Base-by-base conservation (phyloP, 2,113 vertebrate genomes). In the Tachysurus fulvidraco region DNA sequence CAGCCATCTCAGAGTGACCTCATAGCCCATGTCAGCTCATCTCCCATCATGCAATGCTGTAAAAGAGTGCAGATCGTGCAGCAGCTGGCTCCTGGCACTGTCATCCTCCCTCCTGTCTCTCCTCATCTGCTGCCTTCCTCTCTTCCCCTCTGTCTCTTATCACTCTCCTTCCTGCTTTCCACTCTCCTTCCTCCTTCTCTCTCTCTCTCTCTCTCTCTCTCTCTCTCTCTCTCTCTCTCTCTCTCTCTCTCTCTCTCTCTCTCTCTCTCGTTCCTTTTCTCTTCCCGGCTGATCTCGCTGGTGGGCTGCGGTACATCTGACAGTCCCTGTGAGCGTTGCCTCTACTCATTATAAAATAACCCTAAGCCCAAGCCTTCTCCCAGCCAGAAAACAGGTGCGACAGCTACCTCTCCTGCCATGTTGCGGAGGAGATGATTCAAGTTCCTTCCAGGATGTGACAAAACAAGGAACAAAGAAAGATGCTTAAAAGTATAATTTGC, bases 331-430 rank as follows among this genome's bases (percentile, higher is more conserved):
- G 89, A 90, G 86, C 88, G 84, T 87, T 87, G 89, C 88, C 74
- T 89, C 73, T 59, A 57, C 89, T 89, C 88, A 90, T 90, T 89
- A 90, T 88, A 83, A 88, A 87, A 73, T 89, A 86, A 90, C 89
- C 89, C 88, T 81, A 44, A 81, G 87, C 89, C 84, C 80, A 83
- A 86, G 64, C 65, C 69, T 81, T 86, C 84, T 88, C 50, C 50
- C 87, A 77, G 87, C 87, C 85, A 88, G 78, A 87, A 85, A 89
- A 85, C 85, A 84, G 79, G 88, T 89, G 85, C 81, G 62, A 82
- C 54, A 89, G 88, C 85, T 69, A 74, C 86, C 83, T 88, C 83
- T 79, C 81, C 81, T 87, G 86, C 81, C 81, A 87, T 87, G 55
- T 83, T 89, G 86, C 62, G 57, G 79, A 80, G 86, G 60, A 85